Conservation (phyloP, 2,113 vertebrate species). For the Mesoclemmys tuberculata region DNA sequence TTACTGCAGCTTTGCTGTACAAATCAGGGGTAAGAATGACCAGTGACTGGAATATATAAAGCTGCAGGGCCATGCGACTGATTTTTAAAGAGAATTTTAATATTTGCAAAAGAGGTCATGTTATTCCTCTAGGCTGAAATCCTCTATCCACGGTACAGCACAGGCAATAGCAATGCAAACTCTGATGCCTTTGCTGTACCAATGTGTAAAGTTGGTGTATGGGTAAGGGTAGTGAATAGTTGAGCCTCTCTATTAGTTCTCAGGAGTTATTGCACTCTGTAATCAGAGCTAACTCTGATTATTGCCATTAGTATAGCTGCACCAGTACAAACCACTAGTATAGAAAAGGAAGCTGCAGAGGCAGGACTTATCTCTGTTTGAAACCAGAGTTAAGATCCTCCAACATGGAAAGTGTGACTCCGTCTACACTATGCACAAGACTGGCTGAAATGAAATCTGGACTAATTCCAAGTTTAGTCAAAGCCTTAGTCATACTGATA, state of each 20-base stretch:
- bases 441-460: not conserved
- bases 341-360: not conserved
- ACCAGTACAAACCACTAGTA: not conserved
- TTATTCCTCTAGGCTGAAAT: not conserved
- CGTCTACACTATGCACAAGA: no score
- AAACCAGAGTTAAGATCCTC: not conserved
- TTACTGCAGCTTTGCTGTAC: not conserved
- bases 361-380: not conserved
- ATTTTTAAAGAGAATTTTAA: not conserved
- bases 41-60: not conserved
- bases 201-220: not conserved
- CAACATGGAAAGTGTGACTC: not conserved
- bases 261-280: not conserved
- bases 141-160: no score
- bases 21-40: not conserved
- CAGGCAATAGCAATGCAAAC: no score
- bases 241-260: not conserved
- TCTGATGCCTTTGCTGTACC: not conserved
- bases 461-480: not conserved
- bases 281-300: not conserved
- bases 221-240: not conserved
- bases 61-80: not conserved
- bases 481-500: no score
- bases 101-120: not conserved
- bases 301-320: not conserved